Conservation (phyloP, 2,113 vertebrate species). For the Mormyrus iriodes region DNA sequence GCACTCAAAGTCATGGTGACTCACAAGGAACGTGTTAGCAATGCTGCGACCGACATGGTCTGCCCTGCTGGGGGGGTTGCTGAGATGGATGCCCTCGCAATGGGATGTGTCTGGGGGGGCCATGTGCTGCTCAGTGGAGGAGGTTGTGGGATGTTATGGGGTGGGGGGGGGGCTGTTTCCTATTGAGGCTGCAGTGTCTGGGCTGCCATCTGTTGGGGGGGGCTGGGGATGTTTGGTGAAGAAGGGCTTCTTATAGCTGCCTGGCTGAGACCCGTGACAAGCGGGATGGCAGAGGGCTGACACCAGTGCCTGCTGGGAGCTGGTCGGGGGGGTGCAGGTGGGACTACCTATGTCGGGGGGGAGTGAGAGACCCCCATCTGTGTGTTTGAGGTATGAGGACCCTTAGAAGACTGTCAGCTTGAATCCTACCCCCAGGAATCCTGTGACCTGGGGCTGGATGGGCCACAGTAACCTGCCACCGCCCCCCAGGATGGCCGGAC, state of each 20-base stretch:
- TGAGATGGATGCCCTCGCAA: background rate
- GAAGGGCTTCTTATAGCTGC: background rate
- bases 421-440: background rate
- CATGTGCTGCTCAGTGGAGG: no score
- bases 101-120: background rate
- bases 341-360: background rate
- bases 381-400: background rate
- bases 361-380: background rate
- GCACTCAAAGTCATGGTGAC: background rate
- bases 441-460: background rate
- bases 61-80: background rate
- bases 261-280: background rate
- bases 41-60: background rate
- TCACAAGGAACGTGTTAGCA: background rate
- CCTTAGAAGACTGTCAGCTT: background rate
- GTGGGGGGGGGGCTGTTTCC: background rate
- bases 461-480: no score
- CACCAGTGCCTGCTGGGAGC: background rate
- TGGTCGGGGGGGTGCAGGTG: background rate
- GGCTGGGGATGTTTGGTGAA: background rate
- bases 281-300: background rate
- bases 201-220: constrained; percentile 33
- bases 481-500: no score
- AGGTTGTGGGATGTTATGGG: background rate
- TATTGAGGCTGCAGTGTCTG: constrained; percentile 20